Conservation (phyloP, 2,113 vertebrate species). For the Tyto alba region DNA sequence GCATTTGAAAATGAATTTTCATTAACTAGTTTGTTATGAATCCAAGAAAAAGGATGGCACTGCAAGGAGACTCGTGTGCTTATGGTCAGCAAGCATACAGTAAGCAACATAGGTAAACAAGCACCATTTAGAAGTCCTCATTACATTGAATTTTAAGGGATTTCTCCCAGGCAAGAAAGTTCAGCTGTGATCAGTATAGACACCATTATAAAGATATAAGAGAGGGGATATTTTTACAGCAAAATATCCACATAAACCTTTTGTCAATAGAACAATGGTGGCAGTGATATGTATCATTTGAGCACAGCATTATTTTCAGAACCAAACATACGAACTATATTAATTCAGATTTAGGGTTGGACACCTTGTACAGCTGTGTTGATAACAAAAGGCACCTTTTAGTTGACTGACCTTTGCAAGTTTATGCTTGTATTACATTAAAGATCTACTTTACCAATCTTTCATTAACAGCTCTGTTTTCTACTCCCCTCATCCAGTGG, state of each 20-base stretch:
- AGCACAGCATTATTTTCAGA: background rate
- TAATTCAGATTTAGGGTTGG: background rate
- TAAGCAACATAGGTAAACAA: background rate
- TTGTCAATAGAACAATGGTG: background rate
- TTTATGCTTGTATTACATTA: background rate
- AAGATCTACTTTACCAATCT: background rate
- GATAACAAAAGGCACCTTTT: background rate
- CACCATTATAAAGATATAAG: background rate
- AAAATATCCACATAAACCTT: background rate
- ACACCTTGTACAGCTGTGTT: background rate
- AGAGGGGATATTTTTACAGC: background rate
- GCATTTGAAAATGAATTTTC: background rate
- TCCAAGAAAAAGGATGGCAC: background rate
- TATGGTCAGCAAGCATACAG: background rate
- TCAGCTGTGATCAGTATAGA: background rate
- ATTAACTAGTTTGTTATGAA: background rate
- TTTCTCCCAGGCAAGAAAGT: background rate
- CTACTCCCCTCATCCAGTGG: background rate
- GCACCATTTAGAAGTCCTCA: background rate
- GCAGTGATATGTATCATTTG: background rate
- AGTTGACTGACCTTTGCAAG: background rate
- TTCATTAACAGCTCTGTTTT: background rate
- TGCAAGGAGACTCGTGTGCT: background rate
- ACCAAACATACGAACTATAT: background rate
- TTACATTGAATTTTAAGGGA: background rate